Evolutionary conservation across 2,888 invertebrate species (phyloP), one percentile per base, ranked within the genome.

Genomic region (Heteropelma amictum): DNA sequence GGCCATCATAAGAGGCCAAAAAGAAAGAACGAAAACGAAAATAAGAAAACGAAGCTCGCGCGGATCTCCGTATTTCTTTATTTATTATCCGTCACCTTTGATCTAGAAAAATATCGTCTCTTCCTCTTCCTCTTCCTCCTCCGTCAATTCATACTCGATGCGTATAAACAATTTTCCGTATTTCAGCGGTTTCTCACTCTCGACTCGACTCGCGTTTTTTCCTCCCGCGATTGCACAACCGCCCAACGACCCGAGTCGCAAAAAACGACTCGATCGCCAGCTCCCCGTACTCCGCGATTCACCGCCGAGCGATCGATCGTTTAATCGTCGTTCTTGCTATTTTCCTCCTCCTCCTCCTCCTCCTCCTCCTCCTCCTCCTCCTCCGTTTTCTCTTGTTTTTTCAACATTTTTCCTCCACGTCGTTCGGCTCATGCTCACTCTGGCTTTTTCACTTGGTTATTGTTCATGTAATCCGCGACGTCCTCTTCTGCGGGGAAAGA

Each of bases 61-160:
- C 3, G 26, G 3, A 23, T 23, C 12, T 26, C 10, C 30, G 19
- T 42, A n/a, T 61, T 28, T 17, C 19, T 19, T 38, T 33, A 23
- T 26, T 42, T 3, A 51, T 30, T 40, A 75, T 70, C 67, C 58
- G 58, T 75, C 63, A 42, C 67, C 77, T 80, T 82, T 76, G 76
- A 49, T 79, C 82, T 85, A 85, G 76, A 85, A 85, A 85, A 85
- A 85, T 85, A 85, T 84, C 80, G 79, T 85, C 79, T 84, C 80
- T 81, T n/a, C n/a, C n/a, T n/a, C n/a, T n/a, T n/a, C n/a, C n/a
- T n/a, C n/a, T n/a, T n/a, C n/a, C n/a, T n/a, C n/a, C n/a, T n/a
- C n/a, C n/a, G n/a, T n/a, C n/a, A n/a, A 45, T 77, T 51, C 67
- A 63, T 72, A 51, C 33, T 67, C 49, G 68, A 68, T 67, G 42